Conservation (phyloP, 2,797 vertebrate species). For the Lacerta viridis region DNA sequence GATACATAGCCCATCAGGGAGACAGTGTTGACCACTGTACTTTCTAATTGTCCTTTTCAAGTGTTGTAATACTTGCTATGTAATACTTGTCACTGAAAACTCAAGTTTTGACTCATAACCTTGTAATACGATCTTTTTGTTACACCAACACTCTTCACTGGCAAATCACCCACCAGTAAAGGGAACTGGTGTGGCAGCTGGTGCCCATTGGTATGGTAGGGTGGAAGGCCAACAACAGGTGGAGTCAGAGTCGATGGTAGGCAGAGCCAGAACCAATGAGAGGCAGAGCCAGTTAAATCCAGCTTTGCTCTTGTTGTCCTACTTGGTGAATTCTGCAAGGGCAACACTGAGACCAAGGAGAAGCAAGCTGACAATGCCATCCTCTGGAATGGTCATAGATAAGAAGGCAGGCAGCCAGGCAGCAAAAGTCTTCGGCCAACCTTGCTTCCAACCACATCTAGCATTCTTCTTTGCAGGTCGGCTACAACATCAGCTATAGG, state of each 20-base stretch:
- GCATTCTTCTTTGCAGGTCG: background rate
- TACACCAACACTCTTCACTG: background rate
- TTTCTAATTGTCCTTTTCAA: slow-evolving; percentile 7
- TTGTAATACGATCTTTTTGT: background rate
- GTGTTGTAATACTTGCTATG: slow-evolving; percentile 27
- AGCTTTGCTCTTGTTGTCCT: no score
- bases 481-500: background rate
- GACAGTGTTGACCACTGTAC: background rate
- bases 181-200: background rate
- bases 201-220: no score
- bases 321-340: no score
- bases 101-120: background rate
- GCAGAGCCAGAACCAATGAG: no score
- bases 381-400: no score
- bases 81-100: slow-evolving; percentile 11
- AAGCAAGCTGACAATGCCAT: no score
- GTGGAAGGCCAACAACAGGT: no score
- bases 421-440: background rate
- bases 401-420: background rate
- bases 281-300: no score
- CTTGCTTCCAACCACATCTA: background rate
- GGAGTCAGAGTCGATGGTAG: no score
- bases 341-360: no score
- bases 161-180: background rate
- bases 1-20: background rate